Evolutionary conservation across 2,888 invertebrate species (phyloP), one percentile per base, ranked within the genome.

Genomic region (Gymnoscelis rufifasciata): DNA sequence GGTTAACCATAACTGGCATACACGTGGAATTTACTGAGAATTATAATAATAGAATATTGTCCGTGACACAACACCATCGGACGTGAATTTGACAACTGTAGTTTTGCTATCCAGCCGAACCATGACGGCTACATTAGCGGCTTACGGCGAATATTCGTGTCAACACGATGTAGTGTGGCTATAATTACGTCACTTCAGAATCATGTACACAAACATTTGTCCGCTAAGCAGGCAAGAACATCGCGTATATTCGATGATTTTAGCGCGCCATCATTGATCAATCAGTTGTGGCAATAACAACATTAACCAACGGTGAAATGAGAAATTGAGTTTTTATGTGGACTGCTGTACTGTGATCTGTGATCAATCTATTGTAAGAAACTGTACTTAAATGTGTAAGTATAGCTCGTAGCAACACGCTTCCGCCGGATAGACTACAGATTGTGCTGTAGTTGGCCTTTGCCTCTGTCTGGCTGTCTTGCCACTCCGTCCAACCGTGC

Each of bases 341-440:
- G 11, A 36, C 28, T 23, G n/a, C 7, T 8, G 26, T 37, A 19
- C 46, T 42, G 56, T 47, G 51, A 15, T 33, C 13, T 19, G 57
- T 58, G 57, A 67, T 59, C 52, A 35, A 52, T 51, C 38, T 43
- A 39, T 36, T 52, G 49, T 51, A 56, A 59, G 47, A 49, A 47
- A 43, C 29, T 19, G 26, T 26, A 30, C 26, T 7, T 26, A n/a
- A 33, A 15, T 42, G 35, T 26, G 30, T 14, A 29, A 26, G 38
- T 38, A 45, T 42, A 44, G 37, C 68, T 66, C 64, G 68, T 67
- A 64, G 64, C 60, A 56, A 62, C 63, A 62, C 62, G 55, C 74
- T 71, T 83, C 82, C 83, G 78, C 61, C 79, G 80, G 79, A 79
- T 74, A 77, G 60, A 74, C 31, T 50, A 35, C 30, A 48, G 43